These are phyloP conservation scores for Mionectes macconnelli DNA, from an alignment of 2,113 vertebrate genomes.

Conservation along the genomic window DNA sequence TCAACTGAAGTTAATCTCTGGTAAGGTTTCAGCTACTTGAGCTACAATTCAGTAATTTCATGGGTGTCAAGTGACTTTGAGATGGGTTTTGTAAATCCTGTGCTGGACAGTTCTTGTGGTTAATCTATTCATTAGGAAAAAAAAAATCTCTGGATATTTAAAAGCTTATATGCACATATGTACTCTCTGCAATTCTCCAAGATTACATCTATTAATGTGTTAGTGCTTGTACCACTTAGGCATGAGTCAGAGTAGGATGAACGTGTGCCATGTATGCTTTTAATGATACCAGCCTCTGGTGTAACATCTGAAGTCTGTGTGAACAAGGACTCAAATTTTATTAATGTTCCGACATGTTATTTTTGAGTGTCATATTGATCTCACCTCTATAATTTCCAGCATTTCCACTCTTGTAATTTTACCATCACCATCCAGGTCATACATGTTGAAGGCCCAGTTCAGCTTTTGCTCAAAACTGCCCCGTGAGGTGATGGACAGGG, in stretches of 20 bases:
- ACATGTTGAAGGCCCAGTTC: conserved; percentile 99
- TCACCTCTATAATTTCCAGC: conserved; percentile 99
- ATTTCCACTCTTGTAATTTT: conserved; percentile 99
- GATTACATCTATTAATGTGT: neutral
- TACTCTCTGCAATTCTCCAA: neutral
- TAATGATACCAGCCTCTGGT: neutral
- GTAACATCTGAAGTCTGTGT: neutral
- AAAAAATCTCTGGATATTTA: neutral
- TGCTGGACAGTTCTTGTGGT: neutral
- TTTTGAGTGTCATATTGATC: neutral
- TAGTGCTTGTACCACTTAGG: neutral
- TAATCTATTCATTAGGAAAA: neutral
- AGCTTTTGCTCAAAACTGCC: conserved; percentile 99
- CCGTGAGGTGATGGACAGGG: conserved; percentile 94
- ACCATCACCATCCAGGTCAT: conserved; percentile 95
- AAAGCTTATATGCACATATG: neutral
- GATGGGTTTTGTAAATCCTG: conserved; percentile 4
- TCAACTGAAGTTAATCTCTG: conserved; percentile 1
- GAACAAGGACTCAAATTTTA: neutral
- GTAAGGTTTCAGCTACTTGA: neutral
- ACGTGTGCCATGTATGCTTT: neutral
- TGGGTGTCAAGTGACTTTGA: neutral
- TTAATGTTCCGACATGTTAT: neutral
- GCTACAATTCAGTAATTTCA: conserved; percentile 14
- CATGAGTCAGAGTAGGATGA: neutral